These are phyloP conservation scores for Babyrousa celebensis DNA, from an alignment of 2,797 vertebrate species.

Conservation along the genomic window DNA sequence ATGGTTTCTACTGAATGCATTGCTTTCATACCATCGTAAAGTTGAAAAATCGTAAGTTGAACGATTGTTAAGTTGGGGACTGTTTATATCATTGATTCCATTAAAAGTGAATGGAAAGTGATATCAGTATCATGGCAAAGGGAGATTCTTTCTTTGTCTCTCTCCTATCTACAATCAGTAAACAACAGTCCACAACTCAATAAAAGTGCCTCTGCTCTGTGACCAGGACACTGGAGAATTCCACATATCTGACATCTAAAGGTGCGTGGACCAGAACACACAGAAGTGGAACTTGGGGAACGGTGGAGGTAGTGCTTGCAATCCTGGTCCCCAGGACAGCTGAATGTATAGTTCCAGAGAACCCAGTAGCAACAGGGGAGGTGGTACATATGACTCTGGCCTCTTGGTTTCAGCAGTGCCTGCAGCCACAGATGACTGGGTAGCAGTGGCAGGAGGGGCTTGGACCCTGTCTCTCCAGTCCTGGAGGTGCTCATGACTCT, in stretches of 20 bases:
- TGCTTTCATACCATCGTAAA: background rate
- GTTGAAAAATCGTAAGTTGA: background rate
- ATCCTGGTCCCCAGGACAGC: background rate
- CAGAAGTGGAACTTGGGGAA: background rate
- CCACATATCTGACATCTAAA: background rate
- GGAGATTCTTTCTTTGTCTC: background rate
- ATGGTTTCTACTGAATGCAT: background rate
- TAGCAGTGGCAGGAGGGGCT: background rate
- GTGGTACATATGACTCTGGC: background rate
- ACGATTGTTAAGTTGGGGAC: background rate
- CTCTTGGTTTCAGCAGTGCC: background rate
- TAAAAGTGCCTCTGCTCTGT: background rate
- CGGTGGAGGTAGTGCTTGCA: background rate
- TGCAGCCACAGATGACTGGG: background rate
- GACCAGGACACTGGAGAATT: background rate
- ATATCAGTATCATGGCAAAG: background rate
- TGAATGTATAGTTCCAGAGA: background rate
- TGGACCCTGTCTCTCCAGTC: background rate
- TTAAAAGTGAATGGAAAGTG: background rate
- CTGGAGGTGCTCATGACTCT: background rate
- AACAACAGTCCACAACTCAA: background rate
- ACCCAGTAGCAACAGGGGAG: background rate
- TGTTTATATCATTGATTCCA: background rate
- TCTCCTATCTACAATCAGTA: background rate
- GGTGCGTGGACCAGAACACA: background rate